Evolutionary conservation across 2,888 invertebrate genomes (phyloP), one percentile per base, ranked within the genome.

Genomic region (Drosophila ochracea): DNA sequence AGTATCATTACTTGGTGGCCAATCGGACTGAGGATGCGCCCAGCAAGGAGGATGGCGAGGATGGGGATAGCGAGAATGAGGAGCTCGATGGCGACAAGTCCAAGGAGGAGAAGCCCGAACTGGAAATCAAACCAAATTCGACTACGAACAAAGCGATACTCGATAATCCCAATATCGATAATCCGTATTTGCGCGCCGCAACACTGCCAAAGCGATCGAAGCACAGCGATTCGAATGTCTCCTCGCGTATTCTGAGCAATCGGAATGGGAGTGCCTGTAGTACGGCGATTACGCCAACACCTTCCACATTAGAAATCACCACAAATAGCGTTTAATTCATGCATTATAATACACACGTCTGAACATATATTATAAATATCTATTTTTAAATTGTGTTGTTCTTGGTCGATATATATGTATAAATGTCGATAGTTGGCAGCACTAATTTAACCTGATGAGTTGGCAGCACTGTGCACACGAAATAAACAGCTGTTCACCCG

Each of bases 1-100:
- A 96, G 90, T 96, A 96, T 89, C 96, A 96, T 92, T 96, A 96
- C 82, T 95, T 95, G 92, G 95, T 95, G 64, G 94, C 95, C 6
- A 95, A 95, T 90, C 94, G 95, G 75, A 95, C 95, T 35, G 95
- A 95, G 91, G 95, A 95, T 91, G 93, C 94, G 83, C 95, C 95
- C 35, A 91, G 95, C 71, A 93, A 93, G 83, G 91, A 89, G 62
- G 92, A 92, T 35, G 92, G 91, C 66, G 93, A 93, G 21, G 93
- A 91, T 37, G 93, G 93, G 28, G 93, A 92, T 67, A 93, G 92
- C n/a, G 93, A 93, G 21, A 94, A 93, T 71, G 94, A 94, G 28
- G 93, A 93, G 3, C 90, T 91, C 63, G 91, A 93, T 85, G 75
- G 85, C 3, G 91, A 92, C 43, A 88, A 94, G 68, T 91, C 82